These are phyloP conservation scores for Caerostris darwini DNA, from an alignment of 1,140 invertebrate genomes.

Conservation along the genomic window DNA sequence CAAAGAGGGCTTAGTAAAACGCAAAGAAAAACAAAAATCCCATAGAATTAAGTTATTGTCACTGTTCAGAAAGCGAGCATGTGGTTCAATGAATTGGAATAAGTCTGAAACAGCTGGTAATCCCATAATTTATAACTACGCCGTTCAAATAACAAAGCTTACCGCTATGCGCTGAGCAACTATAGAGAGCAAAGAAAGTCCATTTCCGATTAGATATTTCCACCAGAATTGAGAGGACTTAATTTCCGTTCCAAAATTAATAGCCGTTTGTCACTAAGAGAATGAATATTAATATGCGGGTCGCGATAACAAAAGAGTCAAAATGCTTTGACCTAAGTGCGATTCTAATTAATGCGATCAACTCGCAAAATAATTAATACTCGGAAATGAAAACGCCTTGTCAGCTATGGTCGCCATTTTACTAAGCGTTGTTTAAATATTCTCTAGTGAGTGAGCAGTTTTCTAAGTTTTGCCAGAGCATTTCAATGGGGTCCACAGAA, in stretches of 20 bases:
- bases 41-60: slow-evolving; percentile 22
- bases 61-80: slow-evolving; percentile 9
- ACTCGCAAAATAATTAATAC: slow-evolving; percentile 76
- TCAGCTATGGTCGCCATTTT: slow-evolving; percentile 19
- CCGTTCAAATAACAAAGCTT: slow-evolving; percentile 54
- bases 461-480: slow-evolving; percentile 48
- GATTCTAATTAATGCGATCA: slow-evolving; percentile 75
- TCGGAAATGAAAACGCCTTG: slow-evolving; percentile 68
- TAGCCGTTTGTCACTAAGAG: slow-evolving; percentile 68
- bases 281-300: slow-evolving; percentile 71
- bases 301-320: slow-evolving; percentile 73
- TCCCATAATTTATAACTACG: slow-evolving; percentile 54
- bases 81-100: slow-evolving; percentile 68
- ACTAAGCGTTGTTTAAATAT: slow-evolving; percentile 47
- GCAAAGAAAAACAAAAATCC: background rate
- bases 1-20: background rate
- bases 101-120: slow-evolving; percentile 64
- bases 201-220: slow-evolving; percentile 60
- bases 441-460: slow-evolving; percentile 20
- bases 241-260: slow-evolving; percentile 76
- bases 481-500: background rate
- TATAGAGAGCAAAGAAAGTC: slow-evolving; percentile 38
- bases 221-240: slow-evolving; percentile 67
- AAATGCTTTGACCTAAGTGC: slow-evolving; percentile 74
- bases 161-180: background rate